Percentiles rank a stretch among this genome's conserved stretches.
Conservation (phyloP, 2,797 vertebrate species). For the Lagocephalus sceleratus region DNA sequence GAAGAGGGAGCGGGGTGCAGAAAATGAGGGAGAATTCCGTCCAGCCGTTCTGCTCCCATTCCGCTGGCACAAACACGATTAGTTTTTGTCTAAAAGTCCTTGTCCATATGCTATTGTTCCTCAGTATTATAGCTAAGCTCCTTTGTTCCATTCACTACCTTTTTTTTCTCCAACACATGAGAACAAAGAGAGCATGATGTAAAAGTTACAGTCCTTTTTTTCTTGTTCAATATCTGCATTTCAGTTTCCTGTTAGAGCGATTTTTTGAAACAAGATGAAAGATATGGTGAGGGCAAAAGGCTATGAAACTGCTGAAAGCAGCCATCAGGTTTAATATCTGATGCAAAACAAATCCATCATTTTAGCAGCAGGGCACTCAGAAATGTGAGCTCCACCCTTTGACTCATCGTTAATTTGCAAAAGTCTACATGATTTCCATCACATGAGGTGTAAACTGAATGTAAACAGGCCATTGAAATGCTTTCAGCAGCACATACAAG, state of each 20-base stretch:
- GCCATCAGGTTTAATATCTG: background rate
- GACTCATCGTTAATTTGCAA: constrained; percentile 20
- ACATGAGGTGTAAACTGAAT: constrained; percentile 2
- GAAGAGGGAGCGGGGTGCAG: constrained; percentile 14
- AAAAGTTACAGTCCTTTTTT: constrained; percentile 28
- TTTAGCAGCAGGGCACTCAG: no score
- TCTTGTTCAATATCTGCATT: background rate
- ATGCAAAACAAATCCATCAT: background rate
- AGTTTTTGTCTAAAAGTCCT: constrained; percentile 68
- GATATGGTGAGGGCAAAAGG: constrained; percentile 1
- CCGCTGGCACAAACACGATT: constrained; percentile 75
- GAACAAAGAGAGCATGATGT: constrained; percentile 46
- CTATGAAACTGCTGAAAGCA: background rate
- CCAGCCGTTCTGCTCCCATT: constrained; percentile 57
- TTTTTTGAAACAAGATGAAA: constrained; percentile 16
- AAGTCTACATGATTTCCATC: constrained; percentile 5
- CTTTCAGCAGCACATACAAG: background rate
- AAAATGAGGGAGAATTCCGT: constrained; percentile 53
- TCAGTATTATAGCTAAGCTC: constrained; percentile 57
- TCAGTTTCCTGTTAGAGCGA: background rate
- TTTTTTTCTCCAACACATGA: constrained; percentile 31
- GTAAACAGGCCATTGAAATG: background rate
- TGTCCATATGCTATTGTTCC: constrained; percentile 55
- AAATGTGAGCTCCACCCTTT: background rate
- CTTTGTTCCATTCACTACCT: constrained; percentile 36